Base-by-base conservation (phyloP, 1,140 invertebrate genomes). In the Bombus breviceps region DNA sequence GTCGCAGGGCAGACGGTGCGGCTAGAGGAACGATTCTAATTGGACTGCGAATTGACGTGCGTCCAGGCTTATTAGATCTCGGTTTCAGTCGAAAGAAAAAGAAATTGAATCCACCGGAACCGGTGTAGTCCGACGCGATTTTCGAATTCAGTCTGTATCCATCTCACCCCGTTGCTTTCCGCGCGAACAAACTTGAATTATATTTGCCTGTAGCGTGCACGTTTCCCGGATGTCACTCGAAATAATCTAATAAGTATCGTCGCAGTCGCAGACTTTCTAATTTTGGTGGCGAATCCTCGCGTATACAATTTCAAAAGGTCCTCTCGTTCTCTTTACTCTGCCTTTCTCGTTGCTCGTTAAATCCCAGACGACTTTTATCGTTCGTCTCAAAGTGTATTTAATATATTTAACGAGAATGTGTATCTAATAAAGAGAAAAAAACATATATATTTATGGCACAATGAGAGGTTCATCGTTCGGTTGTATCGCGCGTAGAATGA, bases 231-330 rank as follows among this genome's bases (percentile, higher is more conserved):
- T 39, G 39, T 47, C 6, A 37, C 71, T 28, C n/a, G 57, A 64
- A 82, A 82, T 82, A 82, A 82, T 82, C 71, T 81, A 71, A 81
- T 71, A 68, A 32, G 66, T 68, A 81, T 71, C 47, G 8, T 39
- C 66, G 25, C 25, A 8, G 34, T 39, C 39, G 12, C 10, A 22
- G 57, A 25, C 53, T 34, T 53, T 64, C 79, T 47, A 81, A 81
- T 81, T 72, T 72, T 57, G 13, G 57, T 25, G 6, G 13, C 37
- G 32, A 18, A 25, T 59, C 25, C 22, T 34, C 78, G 8, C 22
- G 13, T 9, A 8, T 39, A 25, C 68, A 37, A 22, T 71, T 71
- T 39, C n/a, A 13, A 12, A 22, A 53, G 47, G 47, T 39, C 0
- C n/a, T 22, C 66, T 18, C 15, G 9, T 18, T 32, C 64, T 22